These are phyloP conservation scores for Pentalonia nigronervosa DNA, from an alignment of 1,140 invertebrate species.

Conservation along the genomic window DNA sequence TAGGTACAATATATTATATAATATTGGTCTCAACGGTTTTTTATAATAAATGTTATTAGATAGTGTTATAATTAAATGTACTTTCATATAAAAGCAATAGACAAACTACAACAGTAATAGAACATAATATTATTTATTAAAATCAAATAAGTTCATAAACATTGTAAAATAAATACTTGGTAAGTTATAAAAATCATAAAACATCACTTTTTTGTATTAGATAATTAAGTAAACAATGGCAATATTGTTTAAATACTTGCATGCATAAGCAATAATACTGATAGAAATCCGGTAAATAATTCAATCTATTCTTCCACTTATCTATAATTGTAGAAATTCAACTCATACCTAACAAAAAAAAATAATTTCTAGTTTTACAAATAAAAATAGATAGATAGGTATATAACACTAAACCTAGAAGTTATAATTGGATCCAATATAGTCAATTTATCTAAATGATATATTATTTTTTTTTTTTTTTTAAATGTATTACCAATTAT, in stretches of 20 bases:
- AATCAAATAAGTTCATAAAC: neutral
- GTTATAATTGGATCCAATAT: neutral
- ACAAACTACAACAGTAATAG: neutral
- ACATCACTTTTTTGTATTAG: neutral
- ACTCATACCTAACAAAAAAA: neutral
- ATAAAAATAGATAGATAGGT: neutral
- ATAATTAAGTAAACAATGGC: neutral
- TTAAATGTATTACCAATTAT: neutral
- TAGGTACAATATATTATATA: neutral
- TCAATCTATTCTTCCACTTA: constrained; percentile 12
- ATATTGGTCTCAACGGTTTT: neutral
- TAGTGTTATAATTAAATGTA: neutral
- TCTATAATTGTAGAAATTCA: neutral
- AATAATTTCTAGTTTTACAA: neutral
- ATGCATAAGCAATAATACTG: neutral
- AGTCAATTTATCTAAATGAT: neutral
- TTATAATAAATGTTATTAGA: neutral
- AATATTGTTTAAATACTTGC: neutral
- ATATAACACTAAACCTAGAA: neutral
- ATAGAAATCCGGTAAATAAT: neutral
- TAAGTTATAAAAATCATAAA: neutral
- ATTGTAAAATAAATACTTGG: neutral
- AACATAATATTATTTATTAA: neutral
- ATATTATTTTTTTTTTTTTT: neutral
- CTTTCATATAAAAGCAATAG: neutral